phyloP scores from a whole-genome alignment of 2,888 invertebrate species.

The Meta bourneti region DNA sequence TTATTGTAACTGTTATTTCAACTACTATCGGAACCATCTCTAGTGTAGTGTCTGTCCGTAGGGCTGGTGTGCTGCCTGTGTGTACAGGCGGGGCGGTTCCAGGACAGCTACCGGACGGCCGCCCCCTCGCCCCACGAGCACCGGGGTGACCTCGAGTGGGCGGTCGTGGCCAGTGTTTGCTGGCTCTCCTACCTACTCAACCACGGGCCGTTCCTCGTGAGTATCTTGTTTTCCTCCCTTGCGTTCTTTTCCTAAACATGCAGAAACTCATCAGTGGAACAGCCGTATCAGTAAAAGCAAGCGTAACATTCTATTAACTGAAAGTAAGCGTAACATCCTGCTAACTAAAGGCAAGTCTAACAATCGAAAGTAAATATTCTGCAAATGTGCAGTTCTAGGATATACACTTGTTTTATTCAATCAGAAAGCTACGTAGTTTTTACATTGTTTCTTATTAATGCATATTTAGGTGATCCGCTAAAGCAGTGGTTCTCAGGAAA shows the following conservation, averaged over 20 bases:
- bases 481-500: too few species aligned
- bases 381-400: too few species aligned
- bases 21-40: not conserved
- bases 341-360: too few species aligned
- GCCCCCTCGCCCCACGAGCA: conserved; percentile 72
- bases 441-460: too few species aligned
- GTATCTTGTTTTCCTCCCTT: conserved; percentile 78
- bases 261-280: not conserved
- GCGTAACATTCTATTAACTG: too few species aligned
- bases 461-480: too few species aligned
- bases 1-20: too few species aligned
- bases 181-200: conserved; percentile 84
- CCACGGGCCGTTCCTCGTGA: conserved; percentile 85
- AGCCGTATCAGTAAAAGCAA: too few species aligned
- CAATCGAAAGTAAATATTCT: too few species aligned
- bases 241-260: not conserved
- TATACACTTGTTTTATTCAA: too few species aligned
- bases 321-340: too few species aligned
- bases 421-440: too few species aligned
- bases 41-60: not conserved
- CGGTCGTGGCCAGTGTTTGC: conserved; percentile 82
- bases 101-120: conserved; percentile 75
- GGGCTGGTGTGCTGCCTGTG: conserved; percentile 79
- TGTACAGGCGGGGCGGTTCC: conserved; percentile 57
- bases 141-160: conserved; percentile 78